Evolutionary conservation across 2,797 vertebrate species (phyloP).

Genomic region (Malurus leucopterus): DNA sequence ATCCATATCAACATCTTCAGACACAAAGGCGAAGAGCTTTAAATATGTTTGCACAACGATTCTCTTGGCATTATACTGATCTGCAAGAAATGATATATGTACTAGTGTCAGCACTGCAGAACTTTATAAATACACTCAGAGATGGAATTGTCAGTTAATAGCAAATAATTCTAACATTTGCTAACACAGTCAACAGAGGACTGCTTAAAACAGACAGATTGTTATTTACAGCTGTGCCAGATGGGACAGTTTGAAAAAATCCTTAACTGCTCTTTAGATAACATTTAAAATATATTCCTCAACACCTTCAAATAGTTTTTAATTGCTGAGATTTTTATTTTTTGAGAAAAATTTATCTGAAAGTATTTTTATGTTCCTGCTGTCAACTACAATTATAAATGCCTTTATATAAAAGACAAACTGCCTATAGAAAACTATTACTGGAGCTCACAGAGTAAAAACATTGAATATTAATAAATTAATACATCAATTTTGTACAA

Average conservation of each 20-base stretch:
- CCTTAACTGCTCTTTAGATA: background rate
- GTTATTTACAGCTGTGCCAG: conserved; percentile 32
- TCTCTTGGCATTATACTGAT: background rate
- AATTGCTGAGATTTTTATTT: background rate
- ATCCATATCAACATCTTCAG: background rate
- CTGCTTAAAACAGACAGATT: background rate
- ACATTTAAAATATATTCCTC: conserved; percentile 1
- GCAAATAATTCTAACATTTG: conserved; percentile 10
- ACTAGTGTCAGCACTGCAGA: background rate
- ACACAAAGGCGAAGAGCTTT: background rate
- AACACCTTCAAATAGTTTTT: background rate
- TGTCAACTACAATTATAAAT: background rate
- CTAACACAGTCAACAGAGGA: background rate
- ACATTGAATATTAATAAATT: conserved; percentile 15
- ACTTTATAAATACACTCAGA: background rate
- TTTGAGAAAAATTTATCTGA: background rate
- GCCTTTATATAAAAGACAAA: background rate
- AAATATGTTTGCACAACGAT: conserved; percentile 9
- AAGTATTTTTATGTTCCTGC: background rate
- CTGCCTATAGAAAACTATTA: background rate
- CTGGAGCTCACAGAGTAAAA: background rate
- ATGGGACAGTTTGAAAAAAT: conserved; percentile 4
- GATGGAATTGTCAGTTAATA: background rate
- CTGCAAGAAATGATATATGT: background rate
- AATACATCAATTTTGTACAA: background rate